Conservation (phyloP, 1,140 invertebrate genomes). For the Calephelis virginiensis region DNA sequence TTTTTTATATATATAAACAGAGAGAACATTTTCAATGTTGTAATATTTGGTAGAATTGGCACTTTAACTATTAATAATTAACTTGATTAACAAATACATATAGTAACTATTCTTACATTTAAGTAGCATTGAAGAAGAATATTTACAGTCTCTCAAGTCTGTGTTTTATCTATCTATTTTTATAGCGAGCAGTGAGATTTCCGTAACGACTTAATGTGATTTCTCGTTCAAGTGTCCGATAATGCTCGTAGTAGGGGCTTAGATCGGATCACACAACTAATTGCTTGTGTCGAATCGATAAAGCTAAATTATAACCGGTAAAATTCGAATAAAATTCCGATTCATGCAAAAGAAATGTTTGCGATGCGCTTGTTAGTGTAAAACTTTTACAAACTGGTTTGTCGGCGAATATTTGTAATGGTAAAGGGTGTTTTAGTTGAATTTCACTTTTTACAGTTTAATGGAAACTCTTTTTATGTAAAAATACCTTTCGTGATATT, state of each 20-base stretch:
- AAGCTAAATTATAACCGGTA: constrained; percentile 46
- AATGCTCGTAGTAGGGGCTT: not conserved
- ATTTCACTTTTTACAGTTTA: constrained; percentile 10
- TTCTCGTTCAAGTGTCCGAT: not conserved
- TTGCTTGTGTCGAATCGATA: constrained; percentile 60
- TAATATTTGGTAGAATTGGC: no score
- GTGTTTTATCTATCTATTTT: no score
- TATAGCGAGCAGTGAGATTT: no score
- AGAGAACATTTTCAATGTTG: no score
- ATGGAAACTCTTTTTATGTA: not conserved
- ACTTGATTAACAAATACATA: no score
- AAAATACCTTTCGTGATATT: not conserved
- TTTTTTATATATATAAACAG: no score
- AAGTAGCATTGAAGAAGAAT: no score
- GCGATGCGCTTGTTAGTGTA: constrained; percentile 30
- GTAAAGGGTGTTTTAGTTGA: constrained; percentile 1
- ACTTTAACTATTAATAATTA: no score
- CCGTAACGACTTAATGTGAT: not conserved
- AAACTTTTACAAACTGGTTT: constrained; percentile 10
- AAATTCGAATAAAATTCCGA: constrained; percentile 42
- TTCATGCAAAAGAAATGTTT: constrained; percentile 41
- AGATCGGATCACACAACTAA: constrained; percentile 48
- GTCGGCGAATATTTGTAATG: constrained; percentile 4
- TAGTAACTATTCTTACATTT: no score
- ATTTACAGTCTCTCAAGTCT: no score